A percentile compares a stretch with the other conserved stretches of the same genome.
Conservation (phyloP, 2,888 invertebrate genomes). For the Hemistola chrysoprasaria region DNA sequence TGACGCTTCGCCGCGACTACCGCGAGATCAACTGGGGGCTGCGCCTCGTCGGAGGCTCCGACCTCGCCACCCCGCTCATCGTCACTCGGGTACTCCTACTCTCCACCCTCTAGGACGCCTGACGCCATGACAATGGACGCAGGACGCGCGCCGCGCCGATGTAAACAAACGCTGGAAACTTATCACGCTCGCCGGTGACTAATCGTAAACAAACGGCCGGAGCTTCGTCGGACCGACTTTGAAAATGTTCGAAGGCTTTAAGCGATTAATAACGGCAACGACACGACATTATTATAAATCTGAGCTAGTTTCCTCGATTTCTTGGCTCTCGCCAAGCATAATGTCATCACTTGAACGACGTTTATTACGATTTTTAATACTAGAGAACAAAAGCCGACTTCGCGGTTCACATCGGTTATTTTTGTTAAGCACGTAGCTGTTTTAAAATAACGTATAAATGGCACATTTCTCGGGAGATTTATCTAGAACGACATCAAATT, state of each 20-base stretch:
- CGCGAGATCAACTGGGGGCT: conserved; percentile 92
- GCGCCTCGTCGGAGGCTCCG: conserved; percentile 92
- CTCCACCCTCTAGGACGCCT: conserved; percentile 7
- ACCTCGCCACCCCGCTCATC: conserved; percentile 92
- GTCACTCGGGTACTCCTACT: conserved; percentile 89
- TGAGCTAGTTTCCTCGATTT: conserved; percentile 12
- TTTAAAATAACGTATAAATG: conserved; percentile 40
- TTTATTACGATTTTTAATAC: conserved; percentile 29
- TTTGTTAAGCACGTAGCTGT: conserved; percentile 34
- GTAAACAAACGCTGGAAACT: conserved; percentile 62
- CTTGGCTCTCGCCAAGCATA: conserved; percentile 23
- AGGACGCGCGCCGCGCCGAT: conserved; percentile 39
- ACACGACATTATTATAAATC: neutral
- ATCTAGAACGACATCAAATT: conserved; percentile 51
- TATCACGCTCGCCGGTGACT: conserved; percentile 29
- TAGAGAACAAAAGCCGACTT: conserved; percentile 25
- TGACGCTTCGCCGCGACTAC: conserved; percentile 87
- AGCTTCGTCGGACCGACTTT: conserved; percentile 7
- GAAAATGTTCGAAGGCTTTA: too few species aligned
- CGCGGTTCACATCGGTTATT: conserved; percentile 37
- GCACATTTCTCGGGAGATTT: conserved; percentile 39
- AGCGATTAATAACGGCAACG: too few species aligned
- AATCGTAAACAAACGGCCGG: conserved; percentile 8
- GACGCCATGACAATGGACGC: conserved; percentile 18
- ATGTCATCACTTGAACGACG: conserved; percentile 27